Evolutionary conservation across 1,140 invertebrate species (phyloP), one percentile per base, ranked within the genome.

Genomic region (Ganaspis sp.): DNA sequence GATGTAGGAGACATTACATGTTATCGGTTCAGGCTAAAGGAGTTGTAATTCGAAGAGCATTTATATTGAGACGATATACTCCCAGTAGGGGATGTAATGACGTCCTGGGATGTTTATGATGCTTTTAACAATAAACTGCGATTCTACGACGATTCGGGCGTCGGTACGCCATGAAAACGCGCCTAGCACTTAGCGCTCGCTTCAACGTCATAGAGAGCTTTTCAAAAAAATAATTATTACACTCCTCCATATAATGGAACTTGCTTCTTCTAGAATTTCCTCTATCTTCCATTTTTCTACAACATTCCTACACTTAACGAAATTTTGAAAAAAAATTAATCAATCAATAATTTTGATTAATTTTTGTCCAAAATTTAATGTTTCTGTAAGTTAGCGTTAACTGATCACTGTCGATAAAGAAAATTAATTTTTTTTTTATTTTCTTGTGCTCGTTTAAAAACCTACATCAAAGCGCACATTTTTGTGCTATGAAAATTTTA

Each of bases 61-160:
- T 78, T 78, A 81, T 78, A 81, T 70, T 76, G 70, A 23, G 69
- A 42, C 40, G 77, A 78, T 76, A 78, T 71, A 73, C 80, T 49
- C 45, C 40, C 71, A 72, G 72, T 77, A 64, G 76, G 74, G 76
- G 74, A 74, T 81, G 76, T 81, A 81, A 81, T 81, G 76, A 81
- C 74, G 74, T 78, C 76, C 77, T 54, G 73, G 26, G 74, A 78
- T 77, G 72, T 81, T 81, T 81, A 81, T 78, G 76, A 78, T 42
- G 77, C 73, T 76, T 78, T 81, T 73, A 77, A 79, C 75, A 77
- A 77, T 79, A 79, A 81, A 81, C 76, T 76, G 74, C 78, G 54
- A 72, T 74, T 77, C 77, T 73, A 76, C 75, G 80, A 76, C 76
- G 78, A 78, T 71, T 75, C 38, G 26, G 74, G 53, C 70, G 73